Evolutionary conservation across 2,797 vertebrate genomes (phyloP).

Genomic region (Mormyrops attenuatus): DNA sequence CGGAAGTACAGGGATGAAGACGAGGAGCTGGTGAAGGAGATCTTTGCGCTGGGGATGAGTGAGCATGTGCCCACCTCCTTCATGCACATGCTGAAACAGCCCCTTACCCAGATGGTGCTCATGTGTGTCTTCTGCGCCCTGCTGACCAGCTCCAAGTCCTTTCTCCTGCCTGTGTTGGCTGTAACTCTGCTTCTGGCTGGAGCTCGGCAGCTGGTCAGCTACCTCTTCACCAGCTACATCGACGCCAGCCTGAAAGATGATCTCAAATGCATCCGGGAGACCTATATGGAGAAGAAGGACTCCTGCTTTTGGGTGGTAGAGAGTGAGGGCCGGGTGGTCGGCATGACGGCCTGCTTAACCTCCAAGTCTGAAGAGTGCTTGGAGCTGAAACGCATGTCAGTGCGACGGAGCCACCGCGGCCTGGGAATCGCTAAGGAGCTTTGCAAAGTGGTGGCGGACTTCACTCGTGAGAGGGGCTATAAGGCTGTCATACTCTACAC

Average conservation of each 20-base stretch:
- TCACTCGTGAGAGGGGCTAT: constrained; percentile 56
- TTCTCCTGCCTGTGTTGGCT: constrained; percentile 64
- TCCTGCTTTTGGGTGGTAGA: constrained; percentile 74
- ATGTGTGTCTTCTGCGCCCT: constrained; percentile 62
- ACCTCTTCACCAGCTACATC: constrained; percentile 63
- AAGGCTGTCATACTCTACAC: constrained; percentile 59
- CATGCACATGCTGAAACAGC: constrained; percentile 60
- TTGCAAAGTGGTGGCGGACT: constrained; percentile 59
- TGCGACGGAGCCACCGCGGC: constrained; percentile 60
- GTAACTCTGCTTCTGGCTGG: constrained; percentile 63
- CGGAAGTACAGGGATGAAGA: constrained; percentile 57
- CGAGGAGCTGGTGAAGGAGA: constrained; percentile 46
- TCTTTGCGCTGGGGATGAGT: constrained; percentile 59
- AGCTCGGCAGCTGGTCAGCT: constrained; percentile 50
- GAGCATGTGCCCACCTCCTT: constrained; percentile 60
- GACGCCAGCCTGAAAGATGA: constrained; percentile 53
- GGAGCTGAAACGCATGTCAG: constrained; percentile 69
- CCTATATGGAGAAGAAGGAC: constrained; percentile 50
- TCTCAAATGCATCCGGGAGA: constrained; percentile 49
- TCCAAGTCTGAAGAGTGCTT: constrained; percentile 33
- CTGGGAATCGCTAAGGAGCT: constrained; percentile 64
- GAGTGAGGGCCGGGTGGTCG: constrained; percentile 59
- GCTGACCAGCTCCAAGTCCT: constrained; percentile 65
- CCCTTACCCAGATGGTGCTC: constrained; percentile 57
- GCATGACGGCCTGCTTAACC: constrained; percentile 55